Base-by-base conservation (phyloP, 2,113 vertebrate genomes). In the Catagonus wagneri region DNA sequence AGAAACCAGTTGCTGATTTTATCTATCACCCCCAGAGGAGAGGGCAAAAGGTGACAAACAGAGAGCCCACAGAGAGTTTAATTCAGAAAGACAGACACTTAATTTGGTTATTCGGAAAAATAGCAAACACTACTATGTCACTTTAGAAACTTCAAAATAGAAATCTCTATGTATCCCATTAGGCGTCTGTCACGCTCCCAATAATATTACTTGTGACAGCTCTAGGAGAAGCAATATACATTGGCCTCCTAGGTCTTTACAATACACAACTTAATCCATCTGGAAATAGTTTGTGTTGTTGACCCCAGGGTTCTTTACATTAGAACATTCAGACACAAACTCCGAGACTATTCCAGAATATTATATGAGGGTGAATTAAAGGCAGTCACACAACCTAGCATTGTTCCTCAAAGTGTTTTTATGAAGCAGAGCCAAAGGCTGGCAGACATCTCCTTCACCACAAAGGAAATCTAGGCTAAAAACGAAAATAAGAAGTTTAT, bases 401-500 rank as follows among this genome's bases (percentile, higher is more conserved):
- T 36, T 86, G 65, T 93, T 87, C 87, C 92, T 90, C 66, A 84
- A 90, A 63, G 20, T 0, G 0, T 66, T 96, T 96, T 93, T 90
- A 96, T 92, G 84, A 97, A 83, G 71, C 89, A 84, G 29, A 85
- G 65, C 74, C 83, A 95, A 93, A 96, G 80, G 83, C 89, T 86
- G 34, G 50, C 61, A 36, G 89, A 96, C 72, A 81, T 94, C 97
- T 95, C 66, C 86, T 97, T 98, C 86, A 97, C 90, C 90, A 89
- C 90, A 97, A 72, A 95, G 89, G 95, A 97, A 97, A 96, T 71
- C 89, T 58, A 97, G 63, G 83, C 83, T 88, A 97, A 98, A 95
- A 95, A 69, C 75, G 87, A 52, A 97, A 93, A 95, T 97, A 95
- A 93, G 95, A 95, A 96, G 90, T 98, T 98, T 98, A 98, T 97